Evolutionary conservation across 2,888 invertebrate species (phyloP).

Genomic region (Pollenia angustigena): DNA sequence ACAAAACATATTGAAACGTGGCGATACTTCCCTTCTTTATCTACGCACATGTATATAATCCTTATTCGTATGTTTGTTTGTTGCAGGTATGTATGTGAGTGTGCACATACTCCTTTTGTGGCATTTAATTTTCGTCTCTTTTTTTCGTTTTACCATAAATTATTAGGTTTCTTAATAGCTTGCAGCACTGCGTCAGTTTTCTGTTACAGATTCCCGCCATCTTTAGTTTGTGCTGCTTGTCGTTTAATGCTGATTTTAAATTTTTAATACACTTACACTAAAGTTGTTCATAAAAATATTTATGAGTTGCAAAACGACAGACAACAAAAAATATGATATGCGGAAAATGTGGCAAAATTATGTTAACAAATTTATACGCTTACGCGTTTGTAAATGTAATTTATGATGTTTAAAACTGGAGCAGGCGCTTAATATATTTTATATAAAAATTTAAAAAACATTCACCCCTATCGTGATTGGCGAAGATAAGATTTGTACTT

Average conservation of each 20-base stretch:
- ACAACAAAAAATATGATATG: neutral
- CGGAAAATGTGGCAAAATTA: neutral
- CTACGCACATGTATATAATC: no score
- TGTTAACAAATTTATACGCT: neutral
- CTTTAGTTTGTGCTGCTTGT: neutral
- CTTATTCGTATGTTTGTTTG: neutral
- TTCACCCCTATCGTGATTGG: no score
- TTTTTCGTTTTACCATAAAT: constrained; percentile 22
- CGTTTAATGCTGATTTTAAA: constrained; percentile 35
- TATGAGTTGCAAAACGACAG: constrained; percentile 9
- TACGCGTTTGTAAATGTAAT: no score
- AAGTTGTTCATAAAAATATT: constrained; percentile 27
- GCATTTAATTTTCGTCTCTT: constrained; percentile 21
- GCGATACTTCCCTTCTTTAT: no score
- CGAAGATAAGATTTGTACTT: no score
- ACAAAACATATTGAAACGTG: no score
- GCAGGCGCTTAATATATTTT: neutral
- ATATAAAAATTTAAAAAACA: no score
- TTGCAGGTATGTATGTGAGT: neutral
- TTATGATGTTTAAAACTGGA: neutral
- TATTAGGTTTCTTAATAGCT: constrained; percentile 56
- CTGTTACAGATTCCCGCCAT: constrained; percentile 14
- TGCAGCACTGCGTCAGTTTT: constrained; percentile 63
- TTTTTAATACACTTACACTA: constrained; percentile 19
- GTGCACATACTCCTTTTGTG: neutral